phyloP scores from a whole-genome alignment of 2,113 vertebrate genomes.

The Labrus mixtus region DNA sequence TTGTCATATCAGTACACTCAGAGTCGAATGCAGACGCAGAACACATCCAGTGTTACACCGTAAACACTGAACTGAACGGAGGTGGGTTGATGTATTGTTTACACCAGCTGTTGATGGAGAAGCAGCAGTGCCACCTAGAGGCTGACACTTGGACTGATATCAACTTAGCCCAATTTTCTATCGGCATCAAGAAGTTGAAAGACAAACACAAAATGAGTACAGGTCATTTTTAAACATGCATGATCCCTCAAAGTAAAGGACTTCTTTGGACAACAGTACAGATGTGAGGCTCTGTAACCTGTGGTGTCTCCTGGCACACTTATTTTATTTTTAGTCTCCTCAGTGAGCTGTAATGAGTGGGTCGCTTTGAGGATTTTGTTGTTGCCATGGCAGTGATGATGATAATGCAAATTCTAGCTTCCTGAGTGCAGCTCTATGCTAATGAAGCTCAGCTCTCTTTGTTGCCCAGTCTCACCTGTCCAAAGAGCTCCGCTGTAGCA shows the following conservation, averaged over 20 bases:
- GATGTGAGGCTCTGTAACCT: not conserved
- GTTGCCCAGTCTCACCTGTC: constrained; percentile 57
- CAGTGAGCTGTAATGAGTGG: not conserved
- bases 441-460: constrained; percentile 52
- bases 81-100: not conserved
- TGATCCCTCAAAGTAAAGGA: too few relatives aligned
- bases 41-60: constrained; percentile 15
- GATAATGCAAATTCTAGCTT: constrained; percentile 58
- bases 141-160: not conserved
- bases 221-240: too few relatives aligned
- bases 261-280: too few relatives aligned
- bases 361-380: constrained; percentile 32
- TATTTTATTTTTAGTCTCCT: not conserved
- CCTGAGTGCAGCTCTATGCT: constrained; percentile 61
- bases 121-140: constrained; percentile 62
- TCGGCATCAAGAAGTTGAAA: not conserved
- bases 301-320: not conserved
- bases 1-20: not conserved
- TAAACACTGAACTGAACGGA: constrained; percentile 19
- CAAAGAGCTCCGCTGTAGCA: constrained; percentile 48
- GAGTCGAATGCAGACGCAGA: not conserved
- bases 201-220: not conserved
- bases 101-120: constrained; percentile 5
- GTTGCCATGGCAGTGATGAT: constrained; percentile 73
- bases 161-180: not conserved